phyloP scores from a whole-genome alignment of 2,797 vertebrate species.

The Moxostoma hubbsi region DNA sequence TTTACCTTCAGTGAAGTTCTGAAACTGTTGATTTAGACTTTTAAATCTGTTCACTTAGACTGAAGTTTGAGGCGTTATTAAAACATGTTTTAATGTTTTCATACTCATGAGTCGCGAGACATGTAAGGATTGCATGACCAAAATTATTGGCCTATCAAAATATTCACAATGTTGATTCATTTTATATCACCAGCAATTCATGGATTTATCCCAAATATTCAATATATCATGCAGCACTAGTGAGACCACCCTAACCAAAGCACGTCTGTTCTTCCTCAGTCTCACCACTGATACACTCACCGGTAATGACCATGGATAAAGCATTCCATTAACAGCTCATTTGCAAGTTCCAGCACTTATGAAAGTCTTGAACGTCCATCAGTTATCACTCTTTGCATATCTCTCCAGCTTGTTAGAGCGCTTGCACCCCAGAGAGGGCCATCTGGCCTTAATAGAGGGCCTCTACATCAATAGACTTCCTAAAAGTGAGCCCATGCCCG shows the following conservation, averaged over 20 bases:
- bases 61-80: no score
- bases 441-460: slow-evolving; percentile 67
- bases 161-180: no score
- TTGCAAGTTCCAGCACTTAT: slow-evolving; percentile 72
- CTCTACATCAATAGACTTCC: slow-evolving; percentile 49
- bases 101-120: no score
- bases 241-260: slow-evolving; percentile 36
- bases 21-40: no score
- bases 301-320: slow-evolving; percentile 81
- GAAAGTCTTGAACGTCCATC: slow-evolving; percentile 73
- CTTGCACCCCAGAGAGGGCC: slow-evolving; percentile 68
- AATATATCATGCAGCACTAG: no score
- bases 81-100: no score
- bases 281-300: slow-evolving; percentile 71
- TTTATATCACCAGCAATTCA: no score
- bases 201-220: no score
- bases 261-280: slow-evolving; percentile 73
- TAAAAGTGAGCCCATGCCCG: slow-evolving; percentile 69
- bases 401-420: slow-evolving; percentile 68
- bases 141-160: no score
- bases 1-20: no score
- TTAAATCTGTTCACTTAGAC: no score
- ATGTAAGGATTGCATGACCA: no score
- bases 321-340: slow-evolving; percentile 76
- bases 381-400: slow-evolving; percentile 77